These are phyloP conservation scores for Brachypteracias leptosomus DNA, from an alignment of 2,113 vertebrate genomes.

Conservation along the genomic window DNA sequence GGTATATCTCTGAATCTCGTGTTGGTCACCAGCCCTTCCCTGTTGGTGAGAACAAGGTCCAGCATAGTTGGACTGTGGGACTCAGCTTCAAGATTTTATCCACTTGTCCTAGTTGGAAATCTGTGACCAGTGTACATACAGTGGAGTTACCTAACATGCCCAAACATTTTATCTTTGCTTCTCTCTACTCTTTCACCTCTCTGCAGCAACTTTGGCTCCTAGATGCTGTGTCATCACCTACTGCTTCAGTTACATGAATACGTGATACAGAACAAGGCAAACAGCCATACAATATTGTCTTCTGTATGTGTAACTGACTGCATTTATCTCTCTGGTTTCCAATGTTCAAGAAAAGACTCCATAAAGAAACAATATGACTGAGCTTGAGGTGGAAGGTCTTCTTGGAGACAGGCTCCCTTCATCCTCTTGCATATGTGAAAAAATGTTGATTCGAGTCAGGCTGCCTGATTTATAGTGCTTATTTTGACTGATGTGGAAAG, in stretches of 20 bases:
- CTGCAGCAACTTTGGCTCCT: not conserved
- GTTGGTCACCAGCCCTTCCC: too few species aligned
- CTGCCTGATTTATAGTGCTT: not conserved
- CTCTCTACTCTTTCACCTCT: not conserved
- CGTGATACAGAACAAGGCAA: not conserved
- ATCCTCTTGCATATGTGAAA: not conserved
- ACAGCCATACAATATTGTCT: not conserved
- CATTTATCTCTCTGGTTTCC: not conserved
- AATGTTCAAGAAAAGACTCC: not conserved
- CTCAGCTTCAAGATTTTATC: not conserved
- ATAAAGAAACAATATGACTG: not conserved
- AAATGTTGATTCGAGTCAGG: not conserved
- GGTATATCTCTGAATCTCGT: too few species aligned
- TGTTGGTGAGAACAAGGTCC: too few species aligned
- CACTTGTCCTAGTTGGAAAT: not conserved
- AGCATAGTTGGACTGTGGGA: not conserved
- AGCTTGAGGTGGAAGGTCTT: not conserved
- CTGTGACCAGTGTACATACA: not conserved
- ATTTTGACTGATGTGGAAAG: not conserved
- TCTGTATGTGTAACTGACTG: not conserved
- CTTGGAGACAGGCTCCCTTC: not conserved
- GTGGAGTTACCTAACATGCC: not conserved
- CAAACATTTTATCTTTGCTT: not conserved
- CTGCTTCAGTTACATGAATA: not conserved
- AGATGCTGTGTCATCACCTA: not conserved